Evolutionary conservation across 1,140 invertebrate genomes (phyloP).

Genomic region (Carposina sasakii): DNA sequence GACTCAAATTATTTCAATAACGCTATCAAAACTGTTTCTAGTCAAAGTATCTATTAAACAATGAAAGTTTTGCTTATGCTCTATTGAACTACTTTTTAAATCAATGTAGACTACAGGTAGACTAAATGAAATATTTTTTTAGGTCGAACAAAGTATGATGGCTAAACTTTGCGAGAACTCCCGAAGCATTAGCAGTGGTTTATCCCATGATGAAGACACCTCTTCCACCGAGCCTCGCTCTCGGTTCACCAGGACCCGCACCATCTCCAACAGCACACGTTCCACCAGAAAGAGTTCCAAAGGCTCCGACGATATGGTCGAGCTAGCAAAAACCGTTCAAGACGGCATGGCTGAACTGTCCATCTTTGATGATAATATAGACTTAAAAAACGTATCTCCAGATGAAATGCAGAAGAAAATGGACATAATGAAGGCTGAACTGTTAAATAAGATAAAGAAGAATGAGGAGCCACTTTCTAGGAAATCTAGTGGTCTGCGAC

Average conservation of each 20-base stretch:
- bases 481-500: slow-evolving; percentile 46
- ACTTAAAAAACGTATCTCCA: slow-evolving; percentile 36
- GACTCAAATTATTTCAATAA: too few species aligned
- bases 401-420: slow-evolving; percentile 58
- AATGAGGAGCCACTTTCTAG: slow-evolving; percentile 45
- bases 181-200: slow-evolving; percentile 46
- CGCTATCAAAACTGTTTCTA: too few species aligned
- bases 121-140: slow-evolving; percentile 4
- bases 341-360: slow-evolving; percentile 62
- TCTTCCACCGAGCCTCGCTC: slow-evolving; percentile 48
- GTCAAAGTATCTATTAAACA: not conserved
- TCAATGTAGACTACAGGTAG: not conserved
- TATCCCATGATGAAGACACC: slow-evolving; percentile 53
- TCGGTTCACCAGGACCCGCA: slow-evolving; percentile 37
- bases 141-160: slow-evolving; percentile 46
- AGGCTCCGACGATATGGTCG: slow-evolving; percentile 46
- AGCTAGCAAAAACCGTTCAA: slow-evolving; percentile 58
- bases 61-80: not conserved
- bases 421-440: slow-evolving; percentile 48
- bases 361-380: slow-evolving; percentile 44
- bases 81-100: not conserved
- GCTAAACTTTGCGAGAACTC: slow-evolving; percentile 56
- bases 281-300: slow-evolving; percentile 47
- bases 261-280: slow-evolving; percentile 38
- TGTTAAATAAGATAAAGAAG: slow-evolving; percentile 58